These are phyloP conservation scores for Chroicocephalus ridibundus DNA, from an alignment of 2,113 vertebrate genomes.

Conservation along the genomic window DNA sequence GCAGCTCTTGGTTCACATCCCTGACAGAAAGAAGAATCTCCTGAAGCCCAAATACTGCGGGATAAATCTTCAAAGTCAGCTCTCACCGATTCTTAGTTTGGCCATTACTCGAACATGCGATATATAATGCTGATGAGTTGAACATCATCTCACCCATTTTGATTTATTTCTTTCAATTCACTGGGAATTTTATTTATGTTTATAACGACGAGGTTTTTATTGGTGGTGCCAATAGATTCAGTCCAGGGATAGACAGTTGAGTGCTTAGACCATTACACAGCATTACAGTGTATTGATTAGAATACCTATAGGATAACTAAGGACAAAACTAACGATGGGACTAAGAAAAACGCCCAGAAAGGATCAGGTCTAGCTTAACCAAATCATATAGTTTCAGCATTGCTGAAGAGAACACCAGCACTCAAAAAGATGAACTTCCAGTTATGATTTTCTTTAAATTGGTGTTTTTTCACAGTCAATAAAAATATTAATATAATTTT, in stretches of 20 bases:
- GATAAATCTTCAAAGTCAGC: not conserved
- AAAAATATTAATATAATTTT: conserved; percentile 46
- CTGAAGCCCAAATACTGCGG: not conserved
- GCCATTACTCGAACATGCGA: not conserved
- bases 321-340: not conserved
- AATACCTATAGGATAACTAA: not conserved
- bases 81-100: not conserved
- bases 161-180: conserved; percentile 34
- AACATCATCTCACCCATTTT: not conserved
- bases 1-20: not conserved
- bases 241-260: not conserved
- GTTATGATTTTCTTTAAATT: not conserved
- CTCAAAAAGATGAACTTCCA: not conserved
- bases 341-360: not conserved
- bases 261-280: not conserved
- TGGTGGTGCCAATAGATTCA: not conserved
- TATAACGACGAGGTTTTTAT: not conserved
- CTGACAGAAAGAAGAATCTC: not conserved
- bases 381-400: not conserved
- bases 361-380: not conserved
- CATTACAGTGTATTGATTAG: conserved; percentile 5
- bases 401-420: conserved; percentile 3
- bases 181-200: conserved; percentile 21
- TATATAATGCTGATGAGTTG: conserved; percentile 7
- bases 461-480: not conserved